These are phyloP conservation scores for Psittacula echo DNA, from an alignment of 2,797 vertebrate genomes.

Conservation along the genomic window DNA sequence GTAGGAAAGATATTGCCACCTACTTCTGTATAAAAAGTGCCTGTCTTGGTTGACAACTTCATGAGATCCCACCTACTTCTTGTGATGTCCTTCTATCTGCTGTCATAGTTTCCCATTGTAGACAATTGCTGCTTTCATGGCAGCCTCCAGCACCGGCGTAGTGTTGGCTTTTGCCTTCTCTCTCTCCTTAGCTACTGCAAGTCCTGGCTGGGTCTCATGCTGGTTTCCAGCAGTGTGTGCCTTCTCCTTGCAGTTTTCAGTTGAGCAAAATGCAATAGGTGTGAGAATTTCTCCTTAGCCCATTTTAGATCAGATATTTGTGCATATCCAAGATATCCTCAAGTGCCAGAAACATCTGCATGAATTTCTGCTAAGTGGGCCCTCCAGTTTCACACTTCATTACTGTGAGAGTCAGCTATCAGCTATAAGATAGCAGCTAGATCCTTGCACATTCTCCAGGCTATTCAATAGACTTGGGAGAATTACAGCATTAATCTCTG, in stretches of 20 bases:
- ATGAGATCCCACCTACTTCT: not conserved
- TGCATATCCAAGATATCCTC: not conserved
- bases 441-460: not conserved
- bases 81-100: not conserved
- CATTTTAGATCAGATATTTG: not conserved
- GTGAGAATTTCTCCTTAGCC: not conserved
- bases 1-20: not conserved
- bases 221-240: not conserved
- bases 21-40: not conserved
- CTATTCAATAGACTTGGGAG: not conserved
- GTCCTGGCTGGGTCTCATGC: not conserved
- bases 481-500: constrained; percentile 15
- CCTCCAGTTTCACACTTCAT: not conserved
- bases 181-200: not conserved
- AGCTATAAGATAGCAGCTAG: not conserved
- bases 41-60: not conserved
- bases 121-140: not conserved
- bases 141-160: not conserved
- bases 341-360: not conserved
- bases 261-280: not conserved
- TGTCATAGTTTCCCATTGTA: not conserved
- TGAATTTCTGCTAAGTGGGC: not conserved
- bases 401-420: not conserved
- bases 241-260: not conserved
- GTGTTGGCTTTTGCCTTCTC: not conserved